Evolutionary conservation across 1,140 invertebrate species (phyloP).

Genomic region (Eumaeus atala): DNA sequence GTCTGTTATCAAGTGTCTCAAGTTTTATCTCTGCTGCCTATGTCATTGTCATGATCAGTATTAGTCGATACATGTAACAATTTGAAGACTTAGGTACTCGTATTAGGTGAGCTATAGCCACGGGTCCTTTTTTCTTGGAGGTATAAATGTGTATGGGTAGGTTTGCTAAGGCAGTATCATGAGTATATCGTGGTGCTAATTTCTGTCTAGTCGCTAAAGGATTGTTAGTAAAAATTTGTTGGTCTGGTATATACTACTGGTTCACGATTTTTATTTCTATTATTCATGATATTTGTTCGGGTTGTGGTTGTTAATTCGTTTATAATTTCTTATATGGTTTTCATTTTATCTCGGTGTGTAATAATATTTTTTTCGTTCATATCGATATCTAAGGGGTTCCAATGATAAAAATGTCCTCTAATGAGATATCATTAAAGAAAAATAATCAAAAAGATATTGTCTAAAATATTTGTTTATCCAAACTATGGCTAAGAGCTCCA

Average conservation of each 20-base stretch:
- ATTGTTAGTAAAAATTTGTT: conserved; percentile 20
- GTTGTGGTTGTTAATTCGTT: no score
- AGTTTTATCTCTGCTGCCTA: not conserved
- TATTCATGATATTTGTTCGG: not conserved
- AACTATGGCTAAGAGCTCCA: no score
- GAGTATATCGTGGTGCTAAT: conserved; percentile 21
- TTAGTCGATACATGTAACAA: not conserved
- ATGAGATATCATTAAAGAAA: no score
- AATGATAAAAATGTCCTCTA: no score
- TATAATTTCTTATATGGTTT: not conserved
- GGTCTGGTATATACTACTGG: conserved; percentile 16
- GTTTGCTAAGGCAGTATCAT: conserved; percentile 21
- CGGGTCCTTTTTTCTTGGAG: conserved; percentile 11
- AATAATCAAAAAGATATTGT: no score
- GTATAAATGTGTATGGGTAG: conserved; percentile 8
- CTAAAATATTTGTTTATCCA: no score
- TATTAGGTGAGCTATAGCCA: conserved; percentile 8
- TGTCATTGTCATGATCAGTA: not conserved
- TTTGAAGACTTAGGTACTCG: conserved; percentile 1
- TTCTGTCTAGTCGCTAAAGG: conserved; percentile 21
- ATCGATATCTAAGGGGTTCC: no score
- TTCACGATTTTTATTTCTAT: conserved; percentile 17
- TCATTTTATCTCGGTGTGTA: no score
- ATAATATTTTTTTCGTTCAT: no score
- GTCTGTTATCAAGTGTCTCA: not conserved